These are phyloP conservation scores for Mormyrus iriodes DNA, from an alignment of 2,113 vertebrate genomes.

Conservation along the genomic window DNA sequence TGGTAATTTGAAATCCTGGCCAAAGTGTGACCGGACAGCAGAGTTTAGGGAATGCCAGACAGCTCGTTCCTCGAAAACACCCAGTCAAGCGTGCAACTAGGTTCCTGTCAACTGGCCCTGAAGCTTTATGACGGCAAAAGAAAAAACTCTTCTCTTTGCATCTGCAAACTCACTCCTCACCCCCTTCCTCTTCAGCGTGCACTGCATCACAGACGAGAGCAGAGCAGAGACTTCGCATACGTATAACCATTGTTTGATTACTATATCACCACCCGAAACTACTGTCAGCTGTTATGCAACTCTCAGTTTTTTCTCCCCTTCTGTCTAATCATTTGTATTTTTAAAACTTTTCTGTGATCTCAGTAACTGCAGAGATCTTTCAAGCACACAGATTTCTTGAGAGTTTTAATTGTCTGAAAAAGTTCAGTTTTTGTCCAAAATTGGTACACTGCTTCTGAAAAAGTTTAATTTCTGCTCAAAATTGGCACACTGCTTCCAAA, in stretches of 20 bases:
- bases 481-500: not conserved
- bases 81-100: not conserved
- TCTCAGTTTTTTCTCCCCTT: not conserved
- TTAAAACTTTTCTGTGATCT: not conserved
- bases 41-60: not conserved
- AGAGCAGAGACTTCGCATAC: not conserved
- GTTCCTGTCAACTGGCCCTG: not conserved
- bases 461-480: not conserved
- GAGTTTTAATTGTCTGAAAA: not conserved
- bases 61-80: not conserved
- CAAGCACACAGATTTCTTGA: not conserved
- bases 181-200: not conserved
- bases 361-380: not conserved
- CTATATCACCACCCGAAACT: not conserved
- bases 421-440: not conserved
- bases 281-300: not conserved
- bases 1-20: not conserved
- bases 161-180: not conserved
- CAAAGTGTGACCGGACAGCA: not conserved
- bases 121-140: not conserved
- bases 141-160: not conserved
- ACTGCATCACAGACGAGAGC: not conserved
- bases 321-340: not conserved
- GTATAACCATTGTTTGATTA: not conserved
- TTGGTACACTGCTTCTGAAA: not conserved